phyloP scores from a whole-genome alignment of 2,113 vertebrate species.

The Chroicocephalus ridibundus region DNA sequence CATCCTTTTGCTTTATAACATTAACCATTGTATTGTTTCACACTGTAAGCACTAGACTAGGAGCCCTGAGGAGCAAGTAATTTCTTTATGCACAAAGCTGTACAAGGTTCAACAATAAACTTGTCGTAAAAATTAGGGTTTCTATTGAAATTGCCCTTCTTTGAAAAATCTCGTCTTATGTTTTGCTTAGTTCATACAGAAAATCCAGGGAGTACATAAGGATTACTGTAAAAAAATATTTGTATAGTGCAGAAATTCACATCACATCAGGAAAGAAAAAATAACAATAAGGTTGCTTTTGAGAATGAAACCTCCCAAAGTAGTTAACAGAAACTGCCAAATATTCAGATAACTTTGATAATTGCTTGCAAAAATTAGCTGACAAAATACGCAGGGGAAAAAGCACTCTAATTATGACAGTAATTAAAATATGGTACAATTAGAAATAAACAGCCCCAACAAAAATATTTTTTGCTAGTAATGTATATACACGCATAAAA shows the following conservation, averaged over 20 bases:
- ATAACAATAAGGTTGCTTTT: neutral
- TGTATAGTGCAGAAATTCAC: neutral
- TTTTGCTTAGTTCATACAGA: neutral
- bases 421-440: constrained; percentile 70
- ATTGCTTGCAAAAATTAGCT: constrained; percentile 36
- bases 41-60: neutral
- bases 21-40: neutral
- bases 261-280: neutral
- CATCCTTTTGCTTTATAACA: neutral
- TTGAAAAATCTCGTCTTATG: neutral
- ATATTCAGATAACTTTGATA: constrained; percentile 44
- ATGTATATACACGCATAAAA: constrained; percentile 75
- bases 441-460: constrained; percentile 68
- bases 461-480: constrained; percentile 71
- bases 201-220: neutral
- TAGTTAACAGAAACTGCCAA: constrained; percentile 15
- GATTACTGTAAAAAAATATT: neutral
- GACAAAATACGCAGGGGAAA: constrained; percentile 50
- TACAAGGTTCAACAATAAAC: neutral
- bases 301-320: neutral
- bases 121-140: neutral
- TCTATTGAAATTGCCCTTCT: neutral
- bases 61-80: neutral
- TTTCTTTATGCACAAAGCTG: neutral
- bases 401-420: constrained; percentile 46